Conservation (phyloP, 2,888 invertebrate genomes). For the Tanypteryx hageni region DNA sequence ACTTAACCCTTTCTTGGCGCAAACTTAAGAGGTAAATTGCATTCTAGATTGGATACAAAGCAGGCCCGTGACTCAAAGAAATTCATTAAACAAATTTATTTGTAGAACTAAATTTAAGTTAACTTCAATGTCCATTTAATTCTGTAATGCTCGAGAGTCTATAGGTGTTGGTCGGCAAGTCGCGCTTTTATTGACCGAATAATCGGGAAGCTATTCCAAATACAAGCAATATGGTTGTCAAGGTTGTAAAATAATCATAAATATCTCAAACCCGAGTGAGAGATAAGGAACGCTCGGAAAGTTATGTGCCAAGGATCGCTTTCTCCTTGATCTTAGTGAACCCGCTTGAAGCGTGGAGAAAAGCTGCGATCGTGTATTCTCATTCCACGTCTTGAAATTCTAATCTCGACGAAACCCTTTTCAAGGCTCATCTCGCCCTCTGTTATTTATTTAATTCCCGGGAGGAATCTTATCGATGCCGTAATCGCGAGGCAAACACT, state of each 20-base stretch:
- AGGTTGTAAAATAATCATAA: conserved; percentile 2
- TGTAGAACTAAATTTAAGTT: too few relatives aligned
- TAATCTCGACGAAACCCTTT: not conserved
- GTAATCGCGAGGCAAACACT: not conserved
- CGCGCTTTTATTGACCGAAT: not conserved
- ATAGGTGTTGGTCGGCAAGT: not conserved
- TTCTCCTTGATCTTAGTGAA: not conserved
- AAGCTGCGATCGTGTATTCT: not conserved
- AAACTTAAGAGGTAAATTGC: too few relatives aligned
- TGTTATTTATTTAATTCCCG: not conserved
- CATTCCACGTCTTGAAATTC: not conserved
- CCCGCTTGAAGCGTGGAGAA: not conserved
- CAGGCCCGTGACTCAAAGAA: too few relatives aligned
- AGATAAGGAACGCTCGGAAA: not conserved
- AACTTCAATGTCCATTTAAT: too few relatives aligned
- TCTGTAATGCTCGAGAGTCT: too few relatives aligned
- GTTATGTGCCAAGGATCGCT: not conserved
- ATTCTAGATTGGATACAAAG: too few relatives aligned
- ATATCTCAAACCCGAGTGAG: not conserved
- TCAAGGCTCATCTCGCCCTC: not conserved
- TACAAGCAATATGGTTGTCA: not conserved
- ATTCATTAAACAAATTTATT: too few relatives aligned
- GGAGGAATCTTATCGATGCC: not conserved
- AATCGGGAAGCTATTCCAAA: not conserved
- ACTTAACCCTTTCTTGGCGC: too few relatives aligned